Base-by-base conservation (phyloP, 1,140 invertebrate genomes). In the Dendroctonus ponderosae region DNA sequence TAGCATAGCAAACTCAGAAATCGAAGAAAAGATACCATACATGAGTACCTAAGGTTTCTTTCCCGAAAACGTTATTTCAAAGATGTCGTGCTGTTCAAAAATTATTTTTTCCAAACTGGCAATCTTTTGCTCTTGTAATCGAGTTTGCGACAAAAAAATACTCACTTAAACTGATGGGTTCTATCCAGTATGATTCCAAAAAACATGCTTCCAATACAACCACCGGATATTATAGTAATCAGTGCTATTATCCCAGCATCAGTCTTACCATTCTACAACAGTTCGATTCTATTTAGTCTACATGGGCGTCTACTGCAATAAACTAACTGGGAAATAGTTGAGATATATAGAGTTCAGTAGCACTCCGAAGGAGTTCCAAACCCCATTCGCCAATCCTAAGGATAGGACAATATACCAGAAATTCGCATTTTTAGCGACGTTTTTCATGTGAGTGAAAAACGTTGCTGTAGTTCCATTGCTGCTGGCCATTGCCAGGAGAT, bases 101-200 rank as follows among this genome's bases (percentile, higher is more conserved):
- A 26, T 26, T 2, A 26, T 26, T 26, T 26, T 26, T 26, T 26
- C 26, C 1, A 3, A 26, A 26, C 1, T 1, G 3, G 1, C 26
- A 26, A 26, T 26, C 1, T 26, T 3, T 26, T 26, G 26, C 3
- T 3, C 26, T 26, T 12, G 8, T 46, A 46, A 46, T 46, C 43
- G 43, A 12, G 8, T 46, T 0, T 11, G 12, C 5, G 1, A 41
- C 15, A 7, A 51, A 11, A 7, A 15, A 8, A 12, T 14, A 71
- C 59, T 69, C 67, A 76, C 74, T 74, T 74, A 50, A 76, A 76
- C 38, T 67, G 46, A 50, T 76, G 73, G 3, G 73, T 74, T 62
- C 72, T 74, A 60, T 76, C 74, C 41, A 76, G 62, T 44, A 75
- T 66, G n/a, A 66, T 70, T 9, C 74, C 74, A 66, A 74, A 72